A percentile compares a stretch with the other conserved stretches of the same genome.
Conservation (phyloP, 23 tunicate species). For the Phallusia fumigata region DNA sequence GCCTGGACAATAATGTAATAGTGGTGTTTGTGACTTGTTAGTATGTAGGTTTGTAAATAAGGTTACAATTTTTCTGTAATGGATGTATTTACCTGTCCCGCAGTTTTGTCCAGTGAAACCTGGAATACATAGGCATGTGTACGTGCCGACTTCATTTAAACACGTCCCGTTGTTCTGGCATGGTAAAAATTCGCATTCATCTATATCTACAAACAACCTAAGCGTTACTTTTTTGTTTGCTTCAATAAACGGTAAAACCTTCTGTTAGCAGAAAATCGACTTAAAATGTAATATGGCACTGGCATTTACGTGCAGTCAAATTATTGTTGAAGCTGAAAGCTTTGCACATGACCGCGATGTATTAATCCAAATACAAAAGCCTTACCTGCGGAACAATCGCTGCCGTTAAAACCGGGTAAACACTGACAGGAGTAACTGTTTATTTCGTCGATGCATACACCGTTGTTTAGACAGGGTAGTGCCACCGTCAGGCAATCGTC, state of each 20-base stretch:
- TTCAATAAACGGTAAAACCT: not conserved
- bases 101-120: not conserved
- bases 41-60: too few species aligned
- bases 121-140: not conserved
- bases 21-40: too few species aligned
- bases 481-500: not conserved
- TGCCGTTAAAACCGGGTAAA: not conserved
- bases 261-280: not conserved
- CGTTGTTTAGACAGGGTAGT: not conserved
- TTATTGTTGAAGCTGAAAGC: too few species aligned
- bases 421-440: not conserved
- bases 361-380: too few species aligned
- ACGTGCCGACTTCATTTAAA: not conserved
- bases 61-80: too few species aligned
- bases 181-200: not conserved
- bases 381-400: not conserved
- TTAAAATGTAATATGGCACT: not conserved
- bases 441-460: not conserved
- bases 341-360: too few species aligned
- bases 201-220: not conserved
- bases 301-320: too few species aligned
- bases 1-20: too few species aligned
- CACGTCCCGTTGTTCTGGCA: not conserved
- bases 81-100: not conserved
- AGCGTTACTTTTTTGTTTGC: not conserved